These are phyloP conservation scores for Notarius lentiginosus DNA, from an alignment of 2,113 vertebrate genomes.

Conservation along the genomic window DNA sequence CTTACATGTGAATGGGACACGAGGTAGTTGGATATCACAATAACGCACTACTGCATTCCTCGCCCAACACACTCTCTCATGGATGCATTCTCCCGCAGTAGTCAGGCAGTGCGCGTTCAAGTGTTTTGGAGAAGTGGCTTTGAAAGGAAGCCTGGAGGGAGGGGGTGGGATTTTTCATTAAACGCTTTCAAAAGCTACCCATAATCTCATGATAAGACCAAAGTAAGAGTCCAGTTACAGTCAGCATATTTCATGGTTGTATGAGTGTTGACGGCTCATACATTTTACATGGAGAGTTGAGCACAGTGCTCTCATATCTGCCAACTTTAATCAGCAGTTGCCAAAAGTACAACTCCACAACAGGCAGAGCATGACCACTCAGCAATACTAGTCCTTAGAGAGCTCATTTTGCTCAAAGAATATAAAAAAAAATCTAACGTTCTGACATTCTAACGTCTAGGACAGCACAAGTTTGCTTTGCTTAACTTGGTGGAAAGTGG, in stretches of 20 bases:
- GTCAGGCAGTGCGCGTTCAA: too few relatives aligned
- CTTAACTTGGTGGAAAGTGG: not conserved
- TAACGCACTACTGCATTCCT: too few relatives aligned
- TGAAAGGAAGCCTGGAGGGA: too few relatives aligned
- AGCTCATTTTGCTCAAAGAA: not conserved
- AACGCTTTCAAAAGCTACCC: too few relatives aligned
- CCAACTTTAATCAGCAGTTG: conserved; percentile 33
- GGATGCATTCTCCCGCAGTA: too few relatives aligned
- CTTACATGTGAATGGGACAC: too few relatives aligned
- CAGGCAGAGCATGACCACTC: conserved; percentile 46
- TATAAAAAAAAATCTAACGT: not conserved
- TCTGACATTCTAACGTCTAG: not conserved
- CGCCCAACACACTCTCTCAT: too few relatives aligned
- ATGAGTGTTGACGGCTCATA: not conserved
- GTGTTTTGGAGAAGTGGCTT: too few relatives aligned
- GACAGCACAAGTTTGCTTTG: not conserved
- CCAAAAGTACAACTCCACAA: conserved; percentile 26
- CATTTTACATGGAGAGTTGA: not conserved
- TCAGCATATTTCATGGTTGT: not conserved
- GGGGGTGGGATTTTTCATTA: too few relatives aligned
- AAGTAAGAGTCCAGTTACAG: not conserved
- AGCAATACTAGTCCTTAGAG: conserved; percentile 2
- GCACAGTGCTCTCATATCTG: conserved; percentile 8
- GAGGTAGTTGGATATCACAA: too few relatives aligned
- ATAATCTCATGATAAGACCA: not conserved